phyloP scores from a whole-genome alignment of 2,888 invertebrate species.

The Phasia obesa region DNA sequence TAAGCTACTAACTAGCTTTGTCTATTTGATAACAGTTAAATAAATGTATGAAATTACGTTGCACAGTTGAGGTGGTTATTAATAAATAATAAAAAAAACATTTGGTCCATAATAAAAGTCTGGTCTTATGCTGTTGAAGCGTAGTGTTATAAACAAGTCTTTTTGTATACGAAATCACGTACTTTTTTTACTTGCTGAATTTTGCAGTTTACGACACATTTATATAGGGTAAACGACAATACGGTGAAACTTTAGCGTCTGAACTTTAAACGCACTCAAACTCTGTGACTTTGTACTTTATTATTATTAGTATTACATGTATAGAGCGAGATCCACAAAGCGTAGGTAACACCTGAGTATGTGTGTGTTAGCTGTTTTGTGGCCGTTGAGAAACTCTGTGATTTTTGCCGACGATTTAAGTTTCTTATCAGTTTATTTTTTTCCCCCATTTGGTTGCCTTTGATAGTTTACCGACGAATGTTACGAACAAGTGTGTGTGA shows the following conservation, averaged over 20 bases:
- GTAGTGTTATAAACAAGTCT: constrained; percentile 12
- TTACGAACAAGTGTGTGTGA: constrained; percentile 1
- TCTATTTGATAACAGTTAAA: too few species aligned
- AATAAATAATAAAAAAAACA: too few species aligned
- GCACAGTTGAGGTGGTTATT: too few species aligned
- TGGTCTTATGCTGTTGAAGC: background rate
- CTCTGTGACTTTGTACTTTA: background rate
- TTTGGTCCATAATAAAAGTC: too few species aligned
- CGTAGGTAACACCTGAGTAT: background rate
- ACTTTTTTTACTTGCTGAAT: constrained; percentile 31
- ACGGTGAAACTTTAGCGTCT: constrained; percentile 35
- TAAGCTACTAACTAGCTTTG: too few species aligned
- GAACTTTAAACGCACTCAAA: constrained; percentile 37
- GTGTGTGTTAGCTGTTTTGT: constrained; percentile 32
- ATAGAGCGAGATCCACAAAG: background rate
- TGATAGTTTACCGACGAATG: constrained; percentile 57
- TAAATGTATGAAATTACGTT: too few species aligned
- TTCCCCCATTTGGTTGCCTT: constrained; percentile 28
- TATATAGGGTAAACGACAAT: constrained; percentile 55
- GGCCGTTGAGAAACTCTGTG: constrained; percentile 62
- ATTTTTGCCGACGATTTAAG: constrained; percentile 58
- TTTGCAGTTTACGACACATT: constrained; percentile 51
- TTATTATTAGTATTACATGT: background rate
- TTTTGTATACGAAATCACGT: background rate
- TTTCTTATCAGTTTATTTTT: constrained; percentile 60